A percentile compares a stretch with the other conserved stretches of the same genome.
Conservation (phyloP, 1,140 invertebrate species). For the Bombus picipes region DNA sequence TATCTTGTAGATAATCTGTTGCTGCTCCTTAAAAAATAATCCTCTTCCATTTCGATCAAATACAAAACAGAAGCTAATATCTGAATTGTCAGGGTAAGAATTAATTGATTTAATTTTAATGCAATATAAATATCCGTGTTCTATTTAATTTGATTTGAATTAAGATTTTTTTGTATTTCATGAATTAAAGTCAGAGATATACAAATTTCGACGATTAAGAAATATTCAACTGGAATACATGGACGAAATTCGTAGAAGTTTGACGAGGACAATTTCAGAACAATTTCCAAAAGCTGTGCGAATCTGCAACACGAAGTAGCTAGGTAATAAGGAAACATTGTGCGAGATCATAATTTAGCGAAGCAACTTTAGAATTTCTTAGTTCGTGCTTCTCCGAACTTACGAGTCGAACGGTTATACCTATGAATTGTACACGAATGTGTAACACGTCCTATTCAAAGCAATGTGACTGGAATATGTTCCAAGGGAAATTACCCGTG, state of each 20-base stretch:
- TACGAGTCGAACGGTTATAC: background rate
- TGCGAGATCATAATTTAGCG: background rate
- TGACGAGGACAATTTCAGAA: background rate
- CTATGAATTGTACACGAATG: slow-evolving; percentile 2
- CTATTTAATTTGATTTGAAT: no score
- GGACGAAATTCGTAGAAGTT: background rate
- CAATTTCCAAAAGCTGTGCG: background rate
- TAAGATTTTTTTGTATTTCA: no score
- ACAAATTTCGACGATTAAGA: background rate
- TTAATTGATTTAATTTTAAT: no score
- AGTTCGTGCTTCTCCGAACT: background rate
- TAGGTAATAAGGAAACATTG: background rate
- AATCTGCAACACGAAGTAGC: no score
- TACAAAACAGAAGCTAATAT: background rate
- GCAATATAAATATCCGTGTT: no score
- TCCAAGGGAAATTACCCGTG: background rate
- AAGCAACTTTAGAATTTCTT: background rate
- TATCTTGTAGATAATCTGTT: no score
- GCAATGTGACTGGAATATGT: background rate
- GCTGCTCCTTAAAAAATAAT: background rate
- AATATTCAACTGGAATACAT: background rate
- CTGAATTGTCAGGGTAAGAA: no score
- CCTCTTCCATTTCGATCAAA: background rate
- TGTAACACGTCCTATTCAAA: background rate
- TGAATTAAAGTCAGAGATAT: background rate